Evolutionary conservation across 2,888 invertebrate species (phyloP), one percentile per base, ranked within the genome.

Genomic region (Diogma glabrata): DNA sequence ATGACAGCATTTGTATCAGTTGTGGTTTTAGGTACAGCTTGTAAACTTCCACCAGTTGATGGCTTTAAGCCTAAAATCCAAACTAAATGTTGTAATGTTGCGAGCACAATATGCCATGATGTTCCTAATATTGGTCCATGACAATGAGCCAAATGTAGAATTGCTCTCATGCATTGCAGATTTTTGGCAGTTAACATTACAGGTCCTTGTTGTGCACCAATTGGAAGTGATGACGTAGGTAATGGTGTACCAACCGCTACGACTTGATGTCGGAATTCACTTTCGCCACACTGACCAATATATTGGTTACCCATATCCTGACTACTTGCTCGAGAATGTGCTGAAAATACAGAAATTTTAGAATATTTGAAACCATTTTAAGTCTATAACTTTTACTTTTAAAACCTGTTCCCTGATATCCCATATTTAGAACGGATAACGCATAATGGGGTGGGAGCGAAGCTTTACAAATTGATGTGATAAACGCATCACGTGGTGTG

Each of bases 141-240:
- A 55, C 90, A 83, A 64, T 92, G 90, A 0, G 95, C 93, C 49
- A 95, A 75, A 60, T 84, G 81, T 46, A 99, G 75, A 47, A 99
- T 73, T 0, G 95, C 88, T 56, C 92, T 77, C 87, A 97, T 95
- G 24, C 95, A 94, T 61, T 96, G 93, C 52, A 99, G 78, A 77
- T 99, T 99, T 62, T 97, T 95, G 0, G 94, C 88, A 3, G 96
- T 97, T 63, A 99, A 75, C 93, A 96, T 94, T 51, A 97, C 96
- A 65, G 71, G 72, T 1, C 72, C 72, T 55, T 70, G 71, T 65
- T 71, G 70, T 6, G 68, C 66, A 75, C 82, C 85, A 50, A 82
- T 79, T 3, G 88, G 86, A 50, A 85, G 70, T 4, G 86, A 80
- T 3, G 87, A 82, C 6, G 89, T 88, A 2, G 93, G 94, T 57